Percentiles rank a stretch among this genome's conserved stretches.
Conservation (phyloP, 2,888 invertebrate genomes). For the Synergus laeviventris region DNA sequence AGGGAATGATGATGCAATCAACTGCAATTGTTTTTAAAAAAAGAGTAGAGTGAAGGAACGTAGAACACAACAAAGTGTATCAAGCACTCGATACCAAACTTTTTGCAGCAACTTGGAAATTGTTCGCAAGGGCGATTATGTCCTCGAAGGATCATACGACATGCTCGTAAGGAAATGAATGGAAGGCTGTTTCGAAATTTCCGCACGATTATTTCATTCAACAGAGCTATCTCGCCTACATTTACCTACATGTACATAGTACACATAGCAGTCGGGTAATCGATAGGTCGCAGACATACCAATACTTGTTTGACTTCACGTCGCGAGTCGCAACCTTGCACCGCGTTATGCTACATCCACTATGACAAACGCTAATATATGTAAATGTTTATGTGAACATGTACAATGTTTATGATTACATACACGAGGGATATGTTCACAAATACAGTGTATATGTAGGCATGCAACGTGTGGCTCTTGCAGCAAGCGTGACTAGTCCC, state of each 20-base stretch:
- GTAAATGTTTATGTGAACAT: slow-evolving; percentile 31
- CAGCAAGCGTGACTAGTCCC: slow-evolving; percentile 69
- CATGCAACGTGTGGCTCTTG: slow-evolving; percentile 64
- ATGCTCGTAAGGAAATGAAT: slow-evolving; percentile 32
- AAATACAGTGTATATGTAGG: slow-evolving; percentile 38
- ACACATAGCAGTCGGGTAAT: slow-evolving; percentile 31
- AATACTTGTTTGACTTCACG: slow-evolving; percentile 11
- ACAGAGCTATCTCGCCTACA: slow-evolving; percentile 35
- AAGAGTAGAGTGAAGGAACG: neutral
- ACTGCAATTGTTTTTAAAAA: neutral
- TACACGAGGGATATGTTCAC: neutral
- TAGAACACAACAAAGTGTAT: neutral
- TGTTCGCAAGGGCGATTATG: no score
- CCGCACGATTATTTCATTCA: slow-evolving; percentile 34
- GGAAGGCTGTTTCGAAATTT: slow-evolving; percentile 29
- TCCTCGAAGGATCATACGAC: neutral
- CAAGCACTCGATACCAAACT: neutral
- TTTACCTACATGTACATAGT: slow-evolving; percentile 8
- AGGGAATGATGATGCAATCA: neutral
- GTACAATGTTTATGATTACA: neutral
- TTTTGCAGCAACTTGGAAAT: neutral
- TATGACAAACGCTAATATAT: neutral
- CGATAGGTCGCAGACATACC: slow-evolving; percentile 34
- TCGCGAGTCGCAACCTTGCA: slow-evolving; percentile 5
- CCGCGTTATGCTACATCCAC: neutral